Evolutionary conservation across 2,797 vertebrate species (phyloP).

Genomic region (Sebastolobus alascanus): DNA sequence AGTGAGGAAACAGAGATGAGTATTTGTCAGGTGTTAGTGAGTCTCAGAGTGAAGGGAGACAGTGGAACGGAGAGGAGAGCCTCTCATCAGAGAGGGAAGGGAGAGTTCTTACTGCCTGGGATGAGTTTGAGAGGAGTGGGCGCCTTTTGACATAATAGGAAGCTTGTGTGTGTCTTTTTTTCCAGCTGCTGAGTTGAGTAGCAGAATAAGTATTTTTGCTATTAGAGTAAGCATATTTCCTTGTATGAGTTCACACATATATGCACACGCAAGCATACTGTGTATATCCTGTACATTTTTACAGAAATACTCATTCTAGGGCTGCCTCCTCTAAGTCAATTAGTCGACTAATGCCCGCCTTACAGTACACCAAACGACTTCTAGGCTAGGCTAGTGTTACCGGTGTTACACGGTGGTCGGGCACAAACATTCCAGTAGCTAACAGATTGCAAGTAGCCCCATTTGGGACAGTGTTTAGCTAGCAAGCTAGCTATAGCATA

Average conservation of each 20-base stretch:
- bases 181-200: neutral
- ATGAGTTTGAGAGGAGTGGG: slow-evolving; percentile 32
- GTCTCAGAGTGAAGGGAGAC: slow-evolving; percentile 33
- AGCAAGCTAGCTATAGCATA: too few relatives aligned
- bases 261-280: neutral
- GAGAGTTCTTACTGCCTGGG: slow-evolving; percentile 15
- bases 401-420: too few relatives aligned
- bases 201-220: neutral
- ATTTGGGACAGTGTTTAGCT: too few relatives aligned
- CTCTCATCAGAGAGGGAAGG: slow-evolving; percentile 32
- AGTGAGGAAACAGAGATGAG: slow-evolving; percentile 43
- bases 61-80: slow-evolving; percentile 23
- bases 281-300: neutral
- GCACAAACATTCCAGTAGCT: too few relatives aligned
- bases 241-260: neutral
- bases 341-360: too few relatives aligned
- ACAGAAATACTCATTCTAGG: neutral
- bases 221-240: neutral
- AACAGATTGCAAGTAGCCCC: fast-evolving
- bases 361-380: too few relatives aligned
- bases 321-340: fast-evolving
- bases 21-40: slow-evolving; percentile 55
- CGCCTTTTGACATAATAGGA: slow-evolving; percentile 19
- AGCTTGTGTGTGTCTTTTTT: neutral
- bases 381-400: too few relatives aligned